Conservation (phyloP, 2,888 invertebrate species). For the Apamea monoglypha region DNA sequence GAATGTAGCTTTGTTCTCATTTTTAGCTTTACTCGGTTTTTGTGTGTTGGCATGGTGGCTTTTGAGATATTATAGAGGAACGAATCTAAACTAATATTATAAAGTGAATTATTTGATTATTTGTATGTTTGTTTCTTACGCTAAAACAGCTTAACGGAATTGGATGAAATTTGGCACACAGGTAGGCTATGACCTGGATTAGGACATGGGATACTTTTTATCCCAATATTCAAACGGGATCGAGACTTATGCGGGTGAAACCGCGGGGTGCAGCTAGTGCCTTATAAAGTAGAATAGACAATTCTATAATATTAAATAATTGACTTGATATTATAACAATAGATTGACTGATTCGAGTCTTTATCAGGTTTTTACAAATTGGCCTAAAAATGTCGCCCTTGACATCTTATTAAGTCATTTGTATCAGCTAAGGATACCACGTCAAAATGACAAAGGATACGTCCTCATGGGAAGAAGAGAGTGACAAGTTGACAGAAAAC, state of each 20-base stretch:
- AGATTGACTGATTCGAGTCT: background rate
- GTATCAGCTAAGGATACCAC: background rate
- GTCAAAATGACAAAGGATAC: background rate
- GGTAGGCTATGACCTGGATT: background rate
- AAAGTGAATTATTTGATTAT: background rate
- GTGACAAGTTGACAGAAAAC: background rate
- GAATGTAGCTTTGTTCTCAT: conserved; percentile 42
- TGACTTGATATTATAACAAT: background rate
- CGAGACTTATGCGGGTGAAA: background rate
- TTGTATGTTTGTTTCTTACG: background rate
- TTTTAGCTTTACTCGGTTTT: conserved; percentile 13
- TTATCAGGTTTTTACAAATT: background rate
- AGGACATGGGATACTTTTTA: background rate
- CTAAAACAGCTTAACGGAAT: background rate
- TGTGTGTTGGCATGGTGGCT: background rate
- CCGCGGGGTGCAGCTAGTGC: background rate
- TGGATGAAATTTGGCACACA: background rate
- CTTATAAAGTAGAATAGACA: background rate
- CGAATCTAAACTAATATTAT: background rate
- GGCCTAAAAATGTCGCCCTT: background rate
- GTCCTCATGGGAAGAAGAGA: background rate
- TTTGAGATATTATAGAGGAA: background rate
- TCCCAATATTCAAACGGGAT: background rate
- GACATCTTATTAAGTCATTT: background rate
- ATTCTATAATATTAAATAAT: too few relatives aligned